phyloP scores from a whole-genome alignment of 1,140 invertebrate species.

The Philaenus spumarius region DNA sequence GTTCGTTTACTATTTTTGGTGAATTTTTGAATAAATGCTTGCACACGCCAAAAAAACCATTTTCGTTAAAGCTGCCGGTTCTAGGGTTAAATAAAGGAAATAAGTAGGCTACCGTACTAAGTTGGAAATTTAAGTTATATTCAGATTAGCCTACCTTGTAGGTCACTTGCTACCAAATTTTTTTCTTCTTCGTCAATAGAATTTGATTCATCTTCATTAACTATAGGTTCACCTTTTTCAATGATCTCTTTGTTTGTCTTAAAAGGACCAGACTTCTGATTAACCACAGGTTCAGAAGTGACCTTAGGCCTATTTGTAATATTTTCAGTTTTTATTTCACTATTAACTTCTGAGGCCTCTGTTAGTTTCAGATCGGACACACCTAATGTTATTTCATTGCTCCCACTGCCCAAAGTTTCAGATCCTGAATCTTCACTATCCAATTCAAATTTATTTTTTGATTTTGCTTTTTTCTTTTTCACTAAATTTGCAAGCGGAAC shows the following conservation, averaged over 20 bases:
- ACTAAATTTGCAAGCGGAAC: background rate
- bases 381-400: conserved; percentile 32
- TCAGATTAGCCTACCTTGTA: conserved; percentile 25
- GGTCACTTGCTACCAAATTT: conserved; percentile 6
- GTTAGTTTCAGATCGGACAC: background rate
- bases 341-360: background rate
- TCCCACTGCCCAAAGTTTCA: conserved; percentile 32
- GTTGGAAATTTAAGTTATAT: too few relatives aligned
- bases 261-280: conserved; percentile 20
- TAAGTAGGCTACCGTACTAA: too few relatives aligned
- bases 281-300: conserved; percentile 23
- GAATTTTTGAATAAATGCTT: too few relatives aligned
- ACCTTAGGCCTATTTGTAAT: conserved; percentile 4
- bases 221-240: too few relatives aligned
- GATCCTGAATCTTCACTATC: conserved; percentile 17
- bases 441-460: background rate
- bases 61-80: too few relatives aligned
- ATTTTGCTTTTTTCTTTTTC: conserved; percentile 14
- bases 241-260: background rate
- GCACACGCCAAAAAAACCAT: too few relatives aligned
- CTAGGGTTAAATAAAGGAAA: too few relatives aligned
- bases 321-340: background rate
- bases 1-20: too few relatives aligned
- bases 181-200: conserved; percentile 22
- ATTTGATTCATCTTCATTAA: conserved; percentile 12